These are phyloP conservation scores for Dasypus novemcinctus DNA, from an alignment of 2,113 vertebrate genomes.

Conservation along the genomic window DNA sequence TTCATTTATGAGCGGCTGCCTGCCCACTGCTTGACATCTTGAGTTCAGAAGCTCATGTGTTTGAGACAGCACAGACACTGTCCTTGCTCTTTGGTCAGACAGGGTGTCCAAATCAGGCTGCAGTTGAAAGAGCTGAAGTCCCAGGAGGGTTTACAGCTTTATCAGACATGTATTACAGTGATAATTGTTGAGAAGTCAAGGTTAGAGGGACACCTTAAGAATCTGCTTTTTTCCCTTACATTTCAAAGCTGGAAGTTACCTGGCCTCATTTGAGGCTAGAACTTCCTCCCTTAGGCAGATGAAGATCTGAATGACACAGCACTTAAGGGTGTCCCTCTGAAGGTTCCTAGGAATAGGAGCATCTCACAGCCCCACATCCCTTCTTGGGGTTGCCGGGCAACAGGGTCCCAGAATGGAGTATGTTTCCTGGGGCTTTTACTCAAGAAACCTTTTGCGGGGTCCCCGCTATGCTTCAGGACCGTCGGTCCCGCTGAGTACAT, in stretches of 20 bases:
- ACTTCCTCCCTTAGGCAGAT: background rate
- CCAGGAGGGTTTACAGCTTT: background rate
- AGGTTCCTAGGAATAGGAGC: no score
- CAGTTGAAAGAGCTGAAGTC: background rate
- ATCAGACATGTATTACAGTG: no score
- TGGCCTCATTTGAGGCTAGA: background rate
- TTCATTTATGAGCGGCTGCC: background rate
- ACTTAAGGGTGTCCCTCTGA: accelerated
- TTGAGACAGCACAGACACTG: background rate
- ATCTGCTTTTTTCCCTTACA: background rate
- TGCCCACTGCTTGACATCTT: background rate
- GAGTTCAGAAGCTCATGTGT: background rate
- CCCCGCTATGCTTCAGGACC: conserved; percentile 19
- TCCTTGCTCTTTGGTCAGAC: background rate
- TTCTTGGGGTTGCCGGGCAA: background rate
- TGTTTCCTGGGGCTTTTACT: background rate
- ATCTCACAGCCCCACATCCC: accelerated
- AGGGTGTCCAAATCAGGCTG: no score
- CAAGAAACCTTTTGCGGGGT: background rate
- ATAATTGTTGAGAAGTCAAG: background rate
- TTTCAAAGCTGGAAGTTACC: background rate
- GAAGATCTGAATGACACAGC: accelerated
- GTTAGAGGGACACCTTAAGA: background rate
- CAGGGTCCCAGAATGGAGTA: background rate
- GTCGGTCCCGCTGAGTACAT: conserved; percentile 63